These are phyloP conservation scores for Periophthalmus magnuspinnatus DNA, from an alignment of 2,797 vertebrate species.

Conservation along the genomic window DNA sequence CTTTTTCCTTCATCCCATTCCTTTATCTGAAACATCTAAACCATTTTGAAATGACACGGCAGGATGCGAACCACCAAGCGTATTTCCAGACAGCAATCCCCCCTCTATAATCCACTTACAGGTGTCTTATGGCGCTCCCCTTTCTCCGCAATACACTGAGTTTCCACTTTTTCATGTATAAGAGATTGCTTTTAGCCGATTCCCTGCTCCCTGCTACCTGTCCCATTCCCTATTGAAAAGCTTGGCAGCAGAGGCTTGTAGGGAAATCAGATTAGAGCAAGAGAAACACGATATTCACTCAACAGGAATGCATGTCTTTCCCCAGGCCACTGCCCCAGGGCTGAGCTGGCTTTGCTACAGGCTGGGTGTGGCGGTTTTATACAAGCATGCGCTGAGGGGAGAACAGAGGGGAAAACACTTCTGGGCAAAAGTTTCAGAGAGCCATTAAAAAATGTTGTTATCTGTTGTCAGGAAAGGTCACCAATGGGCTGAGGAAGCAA, in stretches of 20 bases:
- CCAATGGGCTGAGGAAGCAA: not conserved
- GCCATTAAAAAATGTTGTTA: not conserved
- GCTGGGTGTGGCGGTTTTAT: conserved; percentile 53
- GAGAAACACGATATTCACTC: conserved; percentile 69
- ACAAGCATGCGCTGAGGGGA: conserved; percentile 55
- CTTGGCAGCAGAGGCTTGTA: conserved; percentile 54
- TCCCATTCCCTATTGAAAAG: conserved; percentile 52
- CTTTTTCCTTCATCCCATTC: conserved; percentile 26
- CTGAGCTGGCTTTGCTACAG: conserved; percentile 47
- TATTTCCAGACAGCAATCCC: conserved; percentile 54
- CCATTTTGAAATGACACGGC: conserved; percentile 41
- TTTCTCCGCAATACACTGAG: conserved; percentile 11
- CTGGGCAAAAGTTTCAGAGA: conserved; percentile 41
- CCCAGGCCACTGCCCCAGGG: conserved; percentile 42
- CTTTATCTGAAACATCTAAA: conserved; percentile 43
- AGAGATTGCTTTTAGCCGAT: conserved; percentile 61
- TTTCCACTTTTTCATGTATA: conserved; percentile 32
- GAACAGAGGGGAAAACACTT: conserved; percentile 56
- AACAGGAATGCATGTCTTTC: conserved; percentile 48
- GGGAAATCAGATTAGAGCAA: conserved; percentile 73
- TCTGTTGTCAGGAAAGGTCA: conserved; percentile 1
- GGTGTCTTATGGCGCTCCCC: conserved; percentile 57
- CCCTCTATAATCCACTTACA: conserved; percentile 70
- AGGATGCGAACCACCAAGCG: conserved; percentile 31
- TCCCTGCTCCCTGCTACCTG: conserved; percentile 57